Evolutionary conservation across 2,797 vertebrate species (phyloP).

Genomic region (Prunella strophiata): DNA sequence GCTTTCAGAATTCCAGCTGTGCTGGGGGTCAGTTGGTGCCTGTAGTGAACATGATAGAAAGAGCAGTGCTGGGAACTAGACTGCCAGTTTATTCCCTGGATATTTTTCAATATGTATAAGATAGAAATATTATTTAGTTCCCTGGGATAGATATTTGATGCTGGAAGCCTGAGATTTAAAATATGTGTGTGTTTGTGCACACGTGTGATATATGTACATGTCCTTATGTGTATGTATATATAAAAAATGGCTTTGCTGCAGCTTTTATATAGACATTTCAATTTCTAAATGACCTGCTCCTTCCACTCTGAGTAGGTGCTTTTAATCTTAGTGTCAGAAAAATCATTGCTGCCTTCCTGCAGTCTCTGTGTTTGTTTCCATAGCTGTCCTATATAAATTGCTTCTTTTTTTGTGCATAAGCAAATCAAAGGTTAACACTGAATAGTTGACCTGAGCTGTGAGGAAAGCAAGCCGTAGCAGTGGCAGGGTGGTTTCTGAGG

Average conservation of each 20-base stretch:
- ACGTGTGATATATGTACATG: fast-evolving
- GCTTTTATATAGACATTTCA: background rate
- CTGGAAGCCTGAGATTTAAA: background rate
- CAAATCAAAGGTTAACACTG: background rate
- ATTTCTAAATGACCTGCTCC: background rate
- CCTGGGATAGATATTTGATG: background rate
- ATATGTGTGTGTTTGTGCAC: background rate
- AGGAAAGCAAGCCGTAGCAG: background rate
- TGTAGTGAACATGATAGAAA: background rate
- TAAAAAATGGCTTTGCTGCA: background rate
- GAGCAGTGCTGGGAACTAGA: background rate
- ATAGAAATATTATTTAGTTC: background rate
- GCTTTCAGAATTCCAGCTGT: background rate
- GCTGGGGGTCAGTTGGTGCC: background rate
- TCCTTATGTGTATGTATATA: background rate
- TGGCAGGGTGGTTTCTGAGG: background rate
- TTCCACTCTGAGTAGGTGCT: background rate
- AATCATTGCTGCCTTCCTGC: background rate
- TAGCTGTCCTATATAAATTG: background rate
- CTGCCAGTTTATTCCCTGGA: background rate
- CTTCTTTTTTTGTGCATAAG: background rate
- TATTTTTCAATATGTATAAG: background rate
- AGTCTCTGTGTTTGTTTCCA: slow-evolving; percentile 31
- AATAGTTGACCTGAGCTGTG: background rate
- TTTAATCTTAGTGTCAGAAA: background rate